A percentile compares a stretch with the other conserved stretches of the same genome.
phyloP scores from a whole-genome alignment of 23 tunicate genomes.

The Phallusia fumigata region DNA sequence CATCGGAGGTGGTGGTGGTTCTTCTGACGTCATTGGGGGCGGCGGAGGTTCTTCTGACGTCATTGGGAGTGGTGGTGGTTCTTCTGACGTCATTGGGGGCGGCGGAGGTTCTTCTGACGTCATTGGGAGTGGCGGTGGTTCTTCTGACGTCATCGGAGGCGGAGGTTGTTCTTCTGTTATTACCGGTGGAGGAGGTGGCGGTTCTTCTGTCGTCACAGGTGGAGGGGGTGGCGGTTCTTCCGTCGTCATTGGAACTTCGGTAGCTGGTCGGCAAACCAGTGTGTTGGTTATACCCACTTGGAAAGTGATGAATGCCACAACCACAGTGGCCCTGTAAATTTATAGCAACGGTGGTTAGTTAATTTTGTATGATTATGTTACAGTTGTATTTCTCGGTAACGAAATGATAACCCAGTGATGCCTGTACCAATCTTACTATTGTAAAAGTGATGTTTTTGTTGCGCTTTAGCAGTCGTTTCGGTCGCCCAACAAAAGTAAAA shows the following conservation, averaged over 20 bases:
- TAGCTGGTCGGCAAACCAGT: background rate
- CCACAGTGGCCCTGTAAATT: constrained; percentile 1
- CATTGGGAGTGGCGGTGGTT: background rate
- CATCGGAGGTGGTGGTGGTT: background rate
- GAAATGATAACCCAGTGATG: too few relatives aligned
- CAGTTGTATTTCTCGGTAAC: too few relatives aligned
- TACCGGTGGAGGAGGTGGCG: background rate
- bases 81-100: background rate
- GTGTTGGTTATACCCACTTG: background rate
- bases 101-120: background rate
- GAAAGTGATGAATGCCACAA: background rate
- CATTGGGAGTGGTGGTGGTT: background rate
- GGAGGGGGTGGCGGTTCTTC: constrained; percentile 4
- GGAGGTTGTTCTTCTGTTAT: background rate
- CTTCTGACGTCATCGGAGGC: background rate
- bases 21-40: background rate
- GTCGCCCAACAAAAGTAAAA: too few relatives aligned
- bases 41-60: background rate
- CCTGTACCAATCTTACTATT: too few relatives aligned
- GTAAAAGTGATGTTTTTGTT: too few relatives aligned
- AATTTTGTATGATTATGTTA: too few relatives aligned
- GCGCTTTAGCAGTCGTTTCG: too few relatives aligned
- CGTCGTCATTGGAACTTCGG: background rate
- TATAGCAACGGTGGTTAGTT: background rate
- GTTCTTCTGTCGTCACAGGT: background rate